Evolutionary conservation across 2,797 vertebrate genomes (phyloP).

Genomic region (Champsocephalus gunnari): DNA sequence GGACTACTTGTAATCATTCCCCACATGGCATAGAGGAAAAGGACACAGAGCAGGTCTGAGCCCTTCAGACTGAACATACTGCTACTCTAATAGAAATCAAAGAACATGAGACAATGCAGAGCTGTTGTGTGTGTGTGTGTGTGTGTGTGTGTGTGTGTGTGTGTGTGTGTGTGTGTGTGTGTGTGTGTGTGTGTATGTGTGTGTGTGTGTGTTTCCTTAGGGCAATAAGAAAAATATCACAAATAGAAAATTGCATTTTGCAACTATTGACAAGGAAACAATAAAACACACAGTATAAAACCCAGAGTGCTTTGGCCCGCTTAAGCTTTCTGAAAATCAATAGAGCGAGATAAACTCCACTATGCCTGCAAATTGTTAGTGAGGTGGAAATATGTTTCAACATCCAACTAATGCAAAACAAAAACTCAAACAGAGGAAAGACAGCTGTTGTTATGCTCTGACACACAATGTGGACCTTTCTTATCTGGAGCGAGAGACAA

Average conservation of each 20-base stretch:
- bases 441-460: not conserved
- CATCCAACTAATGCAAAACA: not conserved
- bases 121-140: not conserved
- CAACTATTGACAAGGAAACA: constrained; percentile 22
- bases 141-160: not conserved
- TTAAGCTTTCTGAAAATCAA: constrained; percentile 25
- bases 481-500: not conserved
- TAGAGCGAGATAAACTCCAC: constrained; percentile 9
- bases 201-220: constrained; percentile 1
- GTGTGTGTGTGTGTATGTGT: not conserved
- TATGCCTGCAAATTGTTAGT: not conserved
- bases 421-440: not conserved
- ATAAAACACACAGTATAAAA: not conserved
- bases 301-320: not conserved
- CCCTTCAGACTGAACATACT: constrained; percentile 4
- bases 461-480: not conserved
- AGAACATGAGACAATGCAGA: constrained; percentile 10
- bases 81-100: constrained; percentile 9
- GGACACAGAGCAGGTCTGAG: not conserved
- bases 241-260: constrained; percentile 1
- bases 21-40: not conserved
- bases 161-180: not conserved
- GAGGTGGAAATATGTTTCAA: not conserved
- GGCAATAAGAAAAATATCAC: constrained; percentile 33
- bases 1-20: not conserved